A percentile compares a stretch with the other conserved stretches of the same genome.
These are phyloP conservation scores for Cyrtonyx montezumae DNA, from an alignment of 2,113 vertebrate genomes.

Conservation along the genomic window DNA sequence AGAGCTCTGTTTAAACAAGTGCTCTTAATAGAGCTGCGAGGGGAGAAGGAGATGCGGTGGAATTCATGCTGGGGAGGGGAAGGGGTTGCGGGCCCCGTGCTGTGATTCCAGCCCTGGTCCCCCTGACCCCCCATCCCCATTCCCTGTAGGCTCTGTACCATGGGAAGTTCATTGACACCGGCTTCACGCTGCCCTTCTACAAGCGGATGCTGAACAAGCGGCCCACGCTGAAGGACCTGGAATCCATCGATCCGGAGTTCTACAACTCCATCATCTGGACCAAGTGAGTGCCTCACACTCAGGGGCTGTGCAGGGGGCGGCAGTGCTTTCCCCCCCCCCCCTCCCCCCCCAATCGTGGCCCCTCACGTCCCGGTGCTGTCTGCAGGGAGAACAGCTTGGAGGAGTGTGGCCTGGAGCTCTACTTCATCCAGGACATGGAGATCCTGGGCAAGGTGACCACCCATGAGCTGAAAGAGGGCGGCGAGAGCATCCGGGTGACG, in stretches of 20 bases:
- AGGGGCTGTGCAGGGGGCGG: neutral
- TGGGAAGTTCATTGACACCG: slow-evolving; percentile 97
- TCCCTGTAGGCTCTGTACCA: slow-evolving; percentile 89
- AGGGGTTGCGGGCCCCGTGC: neutral
- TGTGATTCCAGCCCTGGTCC: rapidly evolving
- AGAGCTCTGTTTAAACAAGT: slow-evolving; percentile 62
- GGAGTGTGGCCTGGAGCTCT: slow-evolving; percentile 95
- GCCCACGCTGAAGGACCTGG: slow-evolving; percentile 95
- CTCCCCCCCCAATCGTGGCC: neutral
- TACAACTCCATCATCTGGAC: slow-evolving; percentile 99
- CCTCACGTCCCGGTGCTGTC: neutral
- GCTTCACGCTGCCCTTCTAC: slow-evolving; percentile 98
- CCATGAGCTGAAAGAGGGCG: slow-evolving; percentile 93
- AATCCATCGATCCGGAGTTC: slow-evolving; percentile 97
- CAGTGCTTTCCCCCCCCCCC: neutral
- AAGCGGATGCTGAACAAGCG: slow-evolving; percentile 99
- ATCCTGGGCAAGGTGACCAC: slow-evolving; percentile 96
- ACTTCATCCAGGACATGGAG: slow-evolving; percentile 99
- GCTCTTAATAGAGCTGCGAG: slow-evolving; percentile 46
- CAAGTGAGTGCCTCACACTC: slow-evolving; percentile 83
- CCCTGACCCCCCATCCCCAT: neutral
- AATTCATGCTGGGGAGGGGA: neutral
- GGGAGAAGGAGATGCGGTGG: slow-evolving; percentile 10
- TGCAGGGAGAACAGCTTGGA: slow-evolving; percentile 93
- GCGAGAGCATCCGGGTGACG: slow-evolving; percentile 92